Evolutionary conservation across 2,797 vertebrate genomes (phyloP), one percentile per base, ranked within the genome.

Genomic region (Bufotes viridis): DNA sequence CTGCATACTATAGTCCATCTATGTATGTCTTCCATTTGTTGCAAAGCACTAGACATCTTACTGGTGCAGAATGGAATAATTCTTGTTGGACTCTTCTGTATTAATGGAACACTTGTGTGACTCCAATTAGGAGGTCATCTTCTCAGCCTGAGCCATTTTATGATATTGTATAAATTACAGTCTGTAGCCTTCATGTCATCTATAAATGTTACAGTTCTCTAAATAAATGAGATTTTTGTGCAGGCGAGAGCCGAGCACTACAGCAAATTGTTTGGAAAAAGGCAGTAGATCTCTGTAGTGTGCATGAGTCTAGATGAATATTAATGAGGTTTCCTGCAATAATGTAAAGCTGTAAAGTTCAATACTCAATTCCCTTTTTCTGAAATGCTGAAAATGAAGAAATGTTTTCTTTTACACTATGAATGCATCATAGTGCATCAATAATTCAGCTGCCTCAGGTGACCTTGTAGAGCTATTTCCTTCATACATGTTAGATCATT

Each of bases 71-170:
- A 85, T 88, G 81, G 65, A 88, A 80, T 79, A 26, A 81, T 85
- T 88, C 65, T 78, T 81, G 42, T 75, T 81, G 82, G 49, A 85
- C 60, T 81, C 24, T 72, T 75, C 82, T 74, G 69, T 85, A 81
- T 88, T 88, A 88, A 88, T 85, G 82, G 87, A 88, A 85, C 87
- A 85, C 78, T 81, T 63, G 67, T 81, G n/a, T 85, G 87, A 88
- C 82, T 88, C 87, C 87, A 88, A 88, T 88, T 88, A 84, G 65
- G 58, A 88, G 87, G 87, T 88, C 82, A 88, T 58, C 78, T 57
- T 88, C 82, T 81, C 76, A 81, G 82, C 42, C 87, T 70, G 76
- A 88, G 80, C 63, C 82, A 88, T 79, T 85, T 85, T 85, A 80
- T 81, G 58, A 84, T 84, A 81, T 74, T 81, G 87, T 85, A 88